phyloP scores from a whole-genome alignment of 2,797 vertebrate species.

The Catharus ustulatus region DNA sequence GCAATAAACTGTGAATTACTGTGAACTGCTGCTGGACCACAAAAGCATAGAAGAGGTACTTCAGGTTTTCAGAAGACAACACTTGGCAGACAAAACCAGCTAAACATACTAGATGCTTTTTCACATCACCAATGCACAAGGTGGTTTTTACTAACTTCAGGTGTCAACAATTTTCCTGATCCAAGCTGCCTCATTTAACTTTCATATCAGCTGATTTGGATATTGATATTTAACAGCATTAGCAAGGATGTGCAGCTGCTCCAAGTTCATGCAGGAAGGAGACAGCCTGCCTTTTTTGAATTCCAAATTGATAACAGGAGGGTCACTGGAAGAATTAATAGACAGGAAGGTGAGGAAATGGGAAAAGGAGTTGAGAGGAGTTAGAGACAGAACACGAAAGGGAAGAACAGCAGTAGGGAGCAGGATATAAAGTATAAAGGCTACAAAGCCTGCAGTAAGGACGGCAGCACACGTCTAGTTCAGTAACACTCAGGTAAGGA shows the following conservation, averaged over 20 bases:
- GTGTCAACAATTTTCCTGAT: neutral
- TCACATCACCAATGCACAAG: neutral
- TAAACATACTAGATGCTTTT: neutral
- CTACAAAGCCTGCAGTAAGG: neutral
- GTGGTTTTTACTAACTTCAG: neutral
- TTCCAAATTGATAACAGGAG: neutral
- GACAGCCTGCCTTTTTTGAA: neutral
- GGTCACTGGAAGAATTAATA: neutral
- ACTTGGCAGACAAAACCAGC: neutral
- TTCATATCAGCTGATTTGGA: neutral
- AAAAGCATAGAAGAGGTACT: neutral
- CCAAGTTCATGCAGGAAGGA: neutral
- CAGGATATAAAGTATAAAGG: neutral
- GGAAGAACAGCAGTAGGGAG: neutral
- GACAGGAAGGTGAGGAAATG: neutral
- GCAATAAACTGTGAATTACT: neutral
- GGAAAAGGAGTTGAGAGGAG: neutral
- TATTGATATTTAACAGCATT: neutral
- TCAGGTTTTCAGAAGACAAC: neutral
- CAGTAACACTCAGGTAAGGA: neutral
- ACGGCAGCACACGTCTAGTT: neutral
- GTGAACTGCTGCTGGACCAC: neutral
- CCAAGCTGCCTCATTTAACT: neutral
- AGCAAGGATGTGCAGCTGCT: neutral
- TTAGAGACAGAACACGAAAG: neutral